Conservation (phyloP, 2,113 vertebrate species). For the Pseudorhombus dupliciocellatus region DNA sequence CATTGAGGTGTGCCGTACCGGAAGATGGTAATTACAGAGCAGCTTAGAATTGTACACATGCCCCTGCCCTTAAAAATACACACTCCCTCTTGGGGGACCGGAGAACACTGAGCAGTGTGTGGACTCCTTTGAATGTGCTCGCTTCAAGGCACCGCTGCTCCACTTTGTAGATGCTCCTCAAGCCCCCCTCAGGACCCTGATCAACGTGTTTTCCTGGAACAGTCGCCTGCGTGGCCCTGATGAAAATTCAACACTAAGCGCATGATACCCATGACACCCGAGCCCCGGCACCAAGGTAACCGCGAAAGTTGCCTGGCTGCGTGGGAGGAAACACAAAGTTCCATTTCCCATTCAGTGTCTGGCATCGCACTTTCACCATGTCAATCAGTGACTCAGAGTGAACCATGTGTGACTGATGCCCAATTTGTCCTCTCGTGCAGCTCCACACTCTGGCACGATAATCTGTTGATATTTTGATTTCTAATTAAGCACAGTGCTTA, state of each 20-base stretch:
- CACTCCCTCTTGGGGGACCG: constrained; percentile 28
- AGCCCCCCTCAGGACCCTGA: constrained; percentile 44
- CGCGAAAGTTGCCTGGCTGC: constrained; percentile 39
- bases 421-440: constrained; percentile 29
- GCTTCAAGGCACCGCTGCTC: constrained; percentile 60
- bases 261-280: background rate
- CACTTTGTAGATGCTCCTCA: constrained; percentile 69
- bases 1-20: constrained; percentile 24
- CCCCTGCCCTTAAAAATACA: constrained; percentile 38
- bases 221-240: constrained; percentile 32
- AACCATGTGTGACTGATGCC: constrained; percentile 55
- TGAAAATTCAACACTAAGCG: constrained; percentile 38
- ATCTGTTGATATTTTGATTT: constrained; percentile 60
- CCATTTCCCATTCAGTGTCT: constrained; percentile 43
- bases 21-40: constrained; percentile 44
- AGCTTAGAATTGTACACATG: constrained; percentile 50
- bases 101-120: constrained; percentile 45
- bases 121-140: constrained; percentile 46
- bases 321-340: constrained; percentile 49
- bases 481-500: constrained; percentile 23
- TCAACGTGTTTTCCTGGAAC: constrained; percentile 49
- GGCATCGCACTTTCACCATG: constrained; percentile 51
- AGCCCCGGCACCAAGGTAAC: constrained; percentile 30
- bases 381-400: constrained; percentile 57
- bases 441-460: constrained; percentile 6